Conservation (phyloP, 2,888 invertebrate species). For the Orchesellides sinensis region DNA sequence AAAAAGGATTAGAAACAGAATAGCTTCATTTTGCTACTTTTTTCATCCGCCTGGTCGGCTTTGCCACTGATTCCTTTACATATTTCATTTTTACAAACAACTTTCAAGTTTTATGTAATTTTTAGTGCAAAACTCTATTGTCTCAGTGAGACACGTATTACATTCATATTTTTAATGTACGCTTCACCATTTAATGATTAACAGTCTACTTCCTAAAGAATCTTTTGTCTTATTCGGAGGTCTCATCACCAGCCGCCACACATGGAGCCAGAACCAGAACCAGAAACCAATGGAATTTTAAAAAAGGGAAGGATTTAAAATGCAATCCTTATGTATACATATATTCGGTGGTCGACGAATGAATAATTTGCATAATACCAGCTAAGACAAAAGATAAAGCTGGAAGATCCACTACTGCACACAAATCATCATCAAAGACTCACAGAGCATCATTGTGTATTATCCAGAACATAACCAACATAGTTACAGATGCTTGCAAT, state of each 20-base stretch:
- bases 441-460: background rate
- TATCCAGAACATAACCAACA: background rate
- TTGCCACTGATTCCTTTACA: too few species aligned
- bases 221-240: background rate
- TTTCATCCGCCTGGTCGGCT: background rate
- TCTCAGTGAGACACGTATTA: background rate
- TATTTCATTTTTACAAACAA: constrained; percentile 36
- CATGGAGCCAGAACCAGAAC: constrained; percentile 26
- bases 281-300: too few species aligned
- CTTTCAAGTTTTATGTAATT: constrained; percentile 22
- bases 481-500: background rate
- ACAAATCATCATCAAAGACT: too few species aligned
- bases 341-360: constrained; percentile 30
- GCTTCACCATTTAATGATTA: background rate
- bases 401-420: constrained; percentile 4
- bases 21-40: background rate
- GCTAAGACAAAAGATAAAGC: background rate
- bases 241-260: constrained; percentile 34
- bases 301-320: too few species aligned
- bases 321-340: background rate
- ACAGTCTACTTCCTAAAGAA: background rate
- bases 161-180: background rate
- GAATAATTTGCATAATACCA: constrained; percentile 49
- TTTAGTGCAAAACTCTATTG: constrained; percentile 10
- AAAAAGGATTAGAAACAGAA: constrained; percentile 7